Conservation (phyloP, 2,888 invertebrate genomes). For the Cylloceria caligata region DNA sequence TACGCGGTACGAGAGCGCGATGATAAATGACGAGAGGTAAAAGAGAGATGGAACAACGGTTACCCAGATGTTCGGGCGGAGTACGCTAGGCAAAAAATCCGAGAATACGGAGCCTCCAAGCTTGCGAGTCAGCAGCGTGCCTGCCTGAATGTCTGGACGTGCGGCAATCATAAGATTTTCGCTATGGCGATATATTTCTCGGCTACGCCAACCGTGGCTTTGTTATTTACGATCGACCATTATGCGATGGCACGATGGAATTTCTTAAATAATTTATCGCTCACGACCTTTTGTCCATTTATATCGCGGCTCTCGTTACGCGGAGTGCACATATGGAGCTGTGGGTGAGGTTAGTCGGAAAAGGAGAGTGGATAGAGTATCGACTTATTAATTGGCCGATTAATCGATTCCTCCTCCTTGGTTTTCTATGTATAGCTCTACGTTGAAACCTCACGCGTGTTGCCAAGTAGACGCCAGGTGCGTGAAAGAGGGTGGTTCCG, state of each 20-base stretch:
- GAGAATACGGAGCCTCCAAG: conserved; percentile 38
- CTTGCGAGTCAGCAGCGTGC: conserved; percentile 25
- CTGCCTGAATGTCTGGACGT: conserved; percentile 57
- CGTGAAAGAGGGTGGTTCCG: conserved; percentile 57
- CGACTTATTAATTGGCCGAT: conserved; percentile 77
- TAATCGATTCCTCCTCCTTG: conserved; percentile 73
- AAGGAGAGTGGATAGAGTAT: conserved; percentile 72
- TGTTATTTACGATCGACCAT: conserved; percentile 80
- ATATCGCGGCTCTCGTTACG: conserved; percentile 58
- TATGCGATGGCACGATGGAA: conserved; percentile 81
- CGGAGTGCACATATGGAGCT: conserved; percentile 53
- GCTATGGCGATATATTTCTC: conserved; percentile 74
- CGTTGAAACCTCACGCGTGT: conserved; percentile 36
- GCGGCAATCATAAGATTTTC: conserved; percentile 74
- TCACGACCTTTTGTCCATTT: conserved; percentile 78
- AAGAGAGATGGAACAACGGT: conserved; percentile 20
- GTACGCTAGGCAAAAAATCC: conserved; percentile 71
- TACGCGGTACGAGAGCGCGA: conserved; percentile 54
- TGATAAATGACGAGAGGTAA: conserved; percentile 65
- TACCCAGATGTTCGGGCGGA: conserved; percentile 51
- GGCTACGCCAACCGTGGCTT: conserved; percentile 57
- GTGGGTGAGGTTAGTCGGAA: conserved; percentile 59
- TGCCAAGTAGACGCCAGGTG: conserved; percentile 44
- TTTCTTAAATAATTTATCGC: conserved; percentile 83
- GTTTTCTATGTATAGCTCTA: conserved; percentile 20